Evolutionary conservation across 2,888 invertebrate genomes (phyloP).

Genomic region (Gisinianus flammeolus): DNA sequence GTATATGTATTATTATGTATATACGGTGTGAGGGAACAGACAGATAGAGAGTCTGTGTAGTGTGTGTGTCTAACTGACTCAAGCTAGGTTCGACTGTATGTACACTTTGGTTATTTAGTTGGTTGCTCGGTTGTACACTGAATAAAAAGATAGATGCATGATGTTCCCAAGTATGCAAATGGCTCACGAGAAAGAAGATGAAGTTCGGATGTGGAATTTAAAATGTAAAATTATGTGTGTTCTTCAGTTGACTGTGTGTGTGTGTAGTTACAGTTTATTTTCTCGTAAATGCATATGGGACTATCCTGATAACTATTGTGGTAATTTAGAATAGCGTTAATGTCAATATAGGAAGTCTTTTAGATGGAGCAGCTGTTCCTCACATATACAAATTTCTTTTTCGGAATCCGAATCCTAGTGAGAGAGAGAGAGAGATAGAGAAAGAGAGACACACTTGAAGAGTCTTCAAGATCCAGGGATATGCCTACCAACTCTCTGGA

Average conservation of each 20-base stretch:
- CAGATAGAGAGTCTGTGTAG: too few species aligned
- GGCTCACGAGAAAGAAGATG: not conserved
- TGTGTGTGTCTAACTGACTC: too few species aligned
- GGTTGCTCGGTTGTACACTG: not conserved
- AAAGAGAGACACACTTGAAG: too few species aligned
- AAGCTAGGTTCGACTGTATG: too few species aligned
- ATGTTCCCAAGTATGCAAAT: constrained; percentile 2
- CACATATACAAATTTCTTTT: not conserved
- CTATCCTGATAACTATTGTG: constrained; percentile 1
- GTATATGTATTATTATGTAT: not conserved
- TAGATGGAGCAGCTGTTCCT: constrained; percentile 14
- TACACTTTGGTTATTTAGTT: too few species aligned
- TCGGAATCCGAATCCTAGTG: not conserved
- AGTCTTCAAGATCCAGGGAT: too few species aligned
- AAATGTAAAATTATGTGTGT: constrained; percentile 7
- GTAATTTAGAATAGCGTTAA: constrained; percentile 8
- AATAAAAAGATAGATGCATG: constrained; percentile 2
- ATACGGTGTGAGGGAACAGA: not conserved
- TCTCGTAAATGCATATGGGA: constrained; percentile 3
- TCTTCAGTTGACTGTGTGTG: not conserved
- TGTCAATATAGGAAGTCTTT: not conserved
- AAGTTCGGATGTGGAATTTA: not conserved
- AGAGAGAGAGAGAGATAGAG: too few species aligned
- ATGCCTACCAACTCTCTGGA: too few species aligned
- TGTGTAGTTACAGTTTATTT: constrained; percentile 11